Conservation (phyloP, 2,888 invertebrate genomes). For the Caenorhabditis sp. region DNA sequence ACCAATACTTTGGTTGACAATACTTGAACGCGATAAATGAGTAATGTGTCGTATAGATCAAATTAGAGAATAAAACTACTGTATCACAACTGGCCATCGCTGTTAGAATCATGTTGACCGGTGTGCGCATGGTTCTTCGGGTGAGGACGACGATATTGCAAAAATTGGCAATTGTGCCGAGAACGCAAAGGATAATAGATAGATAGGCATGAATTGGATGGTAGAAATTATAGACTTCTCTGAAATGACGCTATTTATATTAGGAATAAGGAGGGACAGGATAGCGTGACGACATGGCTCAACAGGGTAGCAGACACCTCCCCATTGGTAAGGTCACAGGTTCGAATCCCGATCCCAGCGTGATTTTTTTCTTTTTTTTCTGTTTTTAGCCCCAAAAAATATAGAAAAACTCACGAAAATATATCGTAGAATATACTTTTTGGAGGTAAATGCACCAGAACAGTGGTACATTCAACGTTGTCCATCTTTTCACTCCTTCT, state of each 20-base stretch:
- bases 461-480: constrained; percentile 57
- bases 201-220: constrained; percentile 67
- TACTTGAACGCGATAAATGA: constrained; percentile 67
- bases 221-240: constrained; percentile 53
- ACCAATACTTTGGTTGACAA: constrained; percentile 61
- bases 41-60: constrained; percentile 70
- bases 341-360: too few relatives aligned
- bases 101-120: constrained; percentile 69
- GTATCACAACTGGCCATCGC: constrained; percentile 71
- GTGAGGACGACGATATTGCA: constrained; percentile 70
- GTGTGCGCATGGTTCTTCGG: constrained; percentile 67
- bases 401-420: constrained; percentile 22
- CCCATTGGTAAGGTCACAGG: too few relatives aligned
- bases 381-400: not conserved
- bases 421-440: constrained; percentile 59
- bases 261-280: too few relatives aligned
- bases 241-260: too few relatives aligned
- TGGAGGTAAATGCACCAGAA: constrained; percentile 65
- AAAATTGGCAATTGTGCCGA: constrained; percentile 68
- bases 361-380: not conserved
- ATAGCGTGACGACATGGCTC: too few relatives aligned
- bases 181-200: constrained; percentile 67
- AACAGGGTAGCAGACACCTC: too few relatives aligned
- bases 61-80: constrained; percentile 68
- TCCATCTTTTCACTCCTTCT: constrained; percentile 11